Base-by-base conservation (phyloP, 1,140 invertebrate species). In the Dreissena rostriformis region DNA sequence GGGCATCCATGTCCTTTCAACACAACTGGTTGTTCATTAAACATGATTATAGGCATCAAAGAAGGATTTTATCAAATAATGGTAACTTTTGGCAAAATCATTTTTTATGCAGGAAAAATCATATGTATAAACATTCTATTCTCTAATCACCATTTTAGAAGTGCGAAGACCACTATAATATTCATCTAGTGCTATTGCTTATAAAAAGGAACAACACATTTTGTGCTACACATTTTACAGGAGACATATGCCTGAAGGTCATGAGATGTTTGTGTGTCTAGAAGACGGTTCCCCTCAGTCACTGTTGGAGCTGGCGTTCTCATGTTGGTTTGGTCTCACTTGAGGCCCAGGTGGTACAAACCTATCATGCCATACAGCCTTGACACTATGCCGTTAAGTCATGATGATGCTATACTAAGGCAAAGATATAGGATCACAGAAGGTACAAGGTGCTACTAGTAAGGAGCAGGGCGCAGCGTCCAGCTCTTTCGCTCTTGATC, bases 241-340 rank as follows among this genome's bases (percentile, higher is more conserved):
- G 29, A 73, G 82, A 22, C 51, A 55, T n/a, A 77, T 72, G 76
- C 66, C 74, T 17, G 82, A 78, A 61, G 67, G 68, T 15, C 73
- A 75, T 70, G 82, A 84, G 28, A 77, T 84, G 74, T 84, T 71
- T 84, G 82, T 84, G 14, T 84, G 82, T 78, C 26, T 84, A 29
- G 67, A 77, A 52, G 82, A 84, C 77, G 82, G 82, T 71, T 26
- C 68, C 12, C 74, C 67, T 5, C 82, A 84, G 68, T 63, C 14
- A 28, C 51, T 84, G 66, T 52, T 84, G 61, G 82, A 84, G 77
- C 74, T 84, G 11, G 82, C 82, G 15, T 84, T 84, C 22, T 71
- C 73, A 14, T 78, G 71, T 29, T 77, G 71, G 51, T 84, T 84
- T 72, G 82, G 82, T 39, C 52, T 77, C 53, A 77, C 82, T 65